Percentiles rank a stretch among this genome's conserved stretches.
phyloP scores from a whole-genome alignment of 2,113 vertebrate species.

The Chloropsis hardwickii region DNA sequence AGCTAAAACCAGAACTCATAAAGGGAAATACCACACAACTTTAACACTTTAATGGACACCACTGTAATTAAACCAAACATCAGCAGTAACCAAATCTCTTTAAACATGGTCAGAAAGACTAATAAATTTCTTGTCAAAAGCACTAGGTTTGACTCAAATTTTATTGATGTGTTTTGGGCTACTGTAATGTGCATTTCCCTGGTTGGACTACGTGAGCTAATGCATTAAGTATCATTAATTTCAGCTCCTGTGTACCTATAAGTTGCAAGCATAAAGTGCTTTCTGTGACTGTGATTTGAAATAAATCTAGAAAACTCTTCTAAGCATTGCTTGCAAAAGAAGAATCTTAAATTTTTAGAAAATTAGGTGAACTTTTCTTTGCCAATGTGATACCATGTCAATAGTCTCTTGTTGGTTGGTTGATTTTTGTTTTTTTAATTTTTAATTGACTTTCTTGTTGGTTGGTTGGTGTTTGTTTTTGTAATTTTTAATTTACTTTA shows the following conservation, averaged over 20 bases:
- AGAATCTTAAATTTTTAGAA: neutral
- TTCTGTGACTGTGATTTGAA: neutral
- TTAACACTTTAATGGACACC: accelerated
- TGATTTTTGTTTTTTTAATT: neutral
- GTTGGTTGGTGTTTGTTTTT: neutral
- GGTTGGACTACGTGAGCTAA: neutral
- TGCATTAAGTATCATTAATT: neutral
- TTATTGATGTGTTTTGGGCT: neutral
- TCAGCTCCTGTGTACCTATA: neutral
- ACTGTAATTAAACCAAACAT: accelerated
- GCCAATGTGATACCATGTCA: neutral
- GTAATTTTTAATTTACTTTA: neutral
- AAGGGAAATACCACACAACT: neutral
- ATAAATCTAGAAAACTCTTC: neutral
- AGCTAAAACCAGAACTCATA: neutral
- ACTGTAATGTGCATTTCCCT: neutral
- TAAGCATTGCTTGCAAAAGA: neutral
- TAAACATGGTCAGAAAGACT: neutral
- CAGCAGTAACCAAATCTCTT: neutral
- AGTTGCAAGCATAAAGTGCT: neutral
- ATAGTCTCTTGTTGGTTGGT: neutral
- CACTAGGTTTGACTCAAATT: neutral
- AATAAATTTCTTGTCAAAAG: neutral
- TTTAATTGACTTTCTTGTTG: neutral
- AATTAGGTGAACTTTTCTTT: neutral